Evolutionary conservation across 1,140 invertebrate species (phyloP).

Genomic region (Cherax quadricarinatus): DNA sequence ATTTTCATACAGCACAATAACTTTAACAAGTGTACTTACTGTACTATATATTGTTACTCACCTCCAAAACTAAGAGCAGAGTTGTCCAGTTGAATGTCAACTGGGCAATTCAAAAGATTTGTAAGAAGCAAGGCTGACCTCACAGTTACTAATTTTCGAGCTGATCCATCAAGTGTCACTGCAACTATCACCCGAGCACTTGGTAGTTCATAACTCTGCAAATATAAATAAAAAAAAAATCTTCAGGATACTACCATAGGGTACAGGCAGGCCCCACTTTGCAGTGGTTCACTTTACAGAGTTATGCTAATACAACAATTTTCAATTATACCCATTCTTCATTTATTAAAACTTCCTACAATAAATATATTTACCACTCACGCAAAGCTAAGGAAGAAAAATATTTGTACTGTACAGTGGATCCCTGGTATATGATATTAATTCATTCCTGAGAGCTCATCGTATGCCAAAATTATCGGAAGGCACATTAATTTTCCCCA

Average conservation of each 20-base stretch:
- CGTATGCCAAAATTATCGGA: no score
- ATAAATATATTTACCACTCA: no score
- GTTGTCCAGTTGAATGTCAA: slow-evolving; percentile 80
- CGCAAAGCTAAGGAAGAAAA: no score
- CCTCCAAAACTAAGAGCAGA: slow-evolving; percentile 73
- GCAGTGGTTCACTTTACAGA: no score
- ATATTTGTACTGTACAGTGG: no score
- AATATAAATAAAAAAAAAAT: neutral
- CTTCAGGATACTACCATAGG: neutral
- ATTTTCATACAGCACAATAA: neutral
- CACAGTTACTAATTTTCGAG: slow-evolving; percentile 96
- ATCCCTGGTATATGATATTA: no score
- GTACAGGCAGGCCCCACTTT: no score
- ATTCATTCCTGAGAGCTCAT: no score
- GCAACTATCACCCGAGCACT: slow-evolving; percentile 89
- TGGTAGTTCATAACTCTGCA: slow-evolving; percentile 75
- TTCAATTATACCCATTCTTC: no score
- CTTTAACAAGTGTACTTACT: neutral
- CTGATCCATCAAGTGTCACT: slow-evolving; percentile 93
- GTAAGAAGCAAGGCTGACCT: slow-evolving; percentile 90
- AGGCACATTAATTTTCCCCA: no score
- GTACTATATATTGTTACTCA: slow-evolving; percentile 25
- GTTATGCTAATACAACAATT: no score
- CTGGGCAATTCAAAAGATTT: slow-evolving; percentile 85
- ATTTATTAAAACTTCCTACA: no score